Conservation (phyloP, 2,888 invertebrate species). For the Tachina lurida region DNA sequence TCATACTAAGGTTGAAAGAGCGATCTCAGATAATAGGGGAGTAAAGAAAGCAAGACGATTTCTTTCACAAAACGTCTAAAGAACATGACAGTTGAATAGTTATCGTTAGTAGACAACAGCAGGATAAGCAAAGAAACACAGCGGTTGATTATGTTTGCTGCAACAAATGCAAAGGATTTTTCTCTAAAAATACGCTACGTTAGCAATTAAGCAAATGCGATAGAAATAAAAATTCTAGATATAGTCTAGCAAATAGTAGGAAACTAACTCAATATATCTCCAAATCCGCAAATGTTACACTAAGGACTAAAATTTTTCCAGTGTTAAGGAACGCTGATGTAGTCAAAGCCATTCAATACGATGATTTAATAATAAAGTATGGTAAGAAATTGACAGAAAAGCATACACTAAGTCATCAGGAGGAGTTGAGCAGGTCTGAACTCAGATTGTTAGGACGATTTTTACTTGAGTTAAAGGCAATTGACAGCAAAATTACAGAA, state of each 20-base stretch:
- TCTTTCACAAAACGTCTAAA: background rate
- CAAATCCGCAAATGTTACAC: background rate
- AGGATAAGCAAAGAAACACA: background rate
- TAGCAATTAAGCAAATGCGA: background rate
- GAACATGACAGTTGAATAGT: background rate
- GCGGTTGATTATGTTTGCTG: conserved; percentile 17
- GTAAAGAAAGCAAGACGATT: conserved; percentile 6
- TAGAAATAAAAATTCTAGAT: background rate
- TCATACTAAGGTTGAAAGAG: background rate
- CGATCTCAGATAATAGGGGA: background rate
- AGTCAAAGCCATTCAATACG: conserved; percentile 4
- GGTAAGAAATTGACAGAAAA: conserved; percentile 38
- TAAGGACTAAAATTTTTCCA: background rate
- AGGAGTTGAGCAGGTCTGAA: background rate
- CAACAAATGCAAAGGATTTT: conserved; percentile 7
- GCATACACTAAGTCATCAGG: background rate
- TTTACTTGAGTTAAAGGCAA: background rate
- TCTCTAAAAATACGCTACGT: background rate
- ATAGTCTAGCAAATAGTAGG: background rate
- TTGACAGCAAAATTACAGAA: background rate
- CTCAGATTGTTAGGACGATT: background rate
- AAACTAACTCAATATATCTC: background rate
- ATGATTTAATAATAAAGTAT: conserved; percentile 45
- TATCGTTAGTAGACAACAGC: conserved; percentile 4
- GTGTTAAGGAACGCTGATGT: conserved; percentile 4